A percentile compares a stretch with the other conserved stretches of the same genome.
Evolutionary conservation across 2,888 invertebrate species (phyloP).

Genomic region (Patella depressa): DNA sequence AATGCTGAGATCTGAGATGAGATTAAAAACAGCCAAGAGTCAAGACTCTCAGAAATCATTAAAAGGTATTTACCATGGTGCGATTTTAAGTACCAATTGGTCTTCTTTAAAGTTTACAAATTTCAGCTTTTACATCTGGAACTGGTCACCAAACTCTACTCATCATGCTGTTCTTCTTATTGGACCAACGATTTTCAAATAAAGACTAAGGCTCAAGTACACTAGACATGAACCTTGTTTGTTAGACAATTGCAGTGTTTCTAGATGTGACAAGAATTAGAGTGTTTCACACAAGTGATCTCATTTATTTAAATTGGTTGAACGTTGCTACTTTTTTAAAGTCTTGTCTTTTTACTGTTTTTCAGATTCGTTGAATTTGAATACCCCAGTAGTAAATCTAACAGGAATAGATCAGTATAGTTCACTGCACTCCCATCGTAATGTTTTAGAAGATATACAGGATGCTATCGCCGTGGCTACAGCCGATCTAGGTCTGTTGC

Average conservation of each 20-base stretch:
- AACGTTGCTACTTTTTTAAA: not conserved
- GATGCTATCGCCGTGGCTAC: slow-evolving; percentile 69
- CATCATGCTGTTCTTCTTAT: no score
- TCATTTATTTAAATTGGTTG: no score
- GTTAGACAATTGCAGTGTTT: no score
- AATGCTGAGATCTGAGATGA: slow-evolving; percentile 26
- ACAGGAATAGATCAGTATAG: slow-evolving; percentile 44
- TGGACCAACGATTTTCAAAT: no score
- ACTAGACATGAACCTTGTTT: no score
- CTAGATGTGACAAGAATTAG: no score
- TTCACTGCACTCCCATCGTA: slow-evolving; percentile 45
- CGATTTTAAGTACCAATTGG: no score
- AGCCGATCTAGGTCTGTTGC: slow-evolving; percentile 63
- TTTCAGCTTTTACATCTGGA: no score
- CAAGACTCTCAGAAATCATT: slow-evolving; percentile 52
- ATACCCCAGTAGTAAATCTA: slow-evolving; percentile 62
- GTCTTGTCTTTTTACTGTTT: slow-evolving; percentile 2
- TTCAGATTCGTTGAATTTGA: slow-evolving; percentile 60
- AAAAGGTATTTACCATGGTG: slow-evolving; percentile 45
- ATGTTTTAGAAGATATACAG: slow-evolving; percentile 61
- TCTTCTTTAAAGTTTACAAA: no score
- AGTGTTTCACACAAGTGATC: no score
- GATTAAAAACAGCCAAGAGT: slow-evolving; percentile 54
- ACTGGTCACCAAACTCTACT: no score
- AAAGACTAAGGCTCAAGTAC: no score